Base-by-base conservation (phyloP, 2,888 invertebrate species). In the Cephus pulcher region DNA sequence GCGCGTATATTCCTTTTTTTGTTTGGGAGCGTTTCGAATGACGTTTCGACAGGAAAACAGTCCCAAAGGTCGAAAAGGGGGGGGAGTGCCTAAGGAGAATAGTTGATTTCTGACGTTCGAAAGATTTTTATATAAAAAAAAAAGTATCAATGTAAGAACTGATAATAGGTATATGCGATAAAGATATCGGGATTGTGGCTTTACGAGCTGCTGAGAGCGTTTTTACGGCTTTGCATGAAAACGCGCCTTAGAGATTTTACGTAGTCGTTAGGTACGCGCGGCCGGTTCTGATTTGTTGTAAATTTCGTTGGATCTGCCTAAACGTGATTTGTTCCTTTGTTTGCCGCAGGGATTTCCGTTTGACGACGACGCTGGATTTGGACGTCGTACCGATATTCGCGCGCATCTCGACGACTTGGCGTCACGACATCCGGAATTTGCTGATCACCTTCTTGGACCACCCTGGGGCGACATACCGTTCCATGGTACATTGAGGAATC, bases 371-470 rank as follows among this genome's bases (percentile, higher is more conserved):
- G 93, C 93, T 78, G 93, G 94, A 81, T 93, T 93, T 84, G 93
- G 94, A 89, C 92, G 92, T 12, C 90, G 92, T 40, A 85, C 86
- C 81, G 91, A 92, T 83, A 90, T 92, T 40, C 88, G 92, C 40
- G 89, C 92, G 0, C 93, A 93, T 80, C 93, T 96, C 90, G 95
- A 95, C 92, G 94, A 95, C 89, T 93, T 96, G 84, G 95, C 95
- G 73, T 93, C 94, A 83, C 93, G 95, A 15, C 95, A 96, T 90
- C 96, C 96, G 69, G 95, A 96, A 90, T 94, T 96, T 87, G 95
- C 96, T 81, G 95, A 95, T 88, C 95, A 95, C 78, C 92, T 95
- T 84, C 92, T 94, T 77, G 87, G 90, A 11, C 86, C 91, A 3
- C 86, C 89, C 56, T 91, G 91, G 91, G 88, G 84, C 34, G 90